These are phyloP conservation scores for Caenorhabditis zanzibari DNA, from an alignment of 2,888 invertebrate species.

Conservation along the genomic window DNA sequence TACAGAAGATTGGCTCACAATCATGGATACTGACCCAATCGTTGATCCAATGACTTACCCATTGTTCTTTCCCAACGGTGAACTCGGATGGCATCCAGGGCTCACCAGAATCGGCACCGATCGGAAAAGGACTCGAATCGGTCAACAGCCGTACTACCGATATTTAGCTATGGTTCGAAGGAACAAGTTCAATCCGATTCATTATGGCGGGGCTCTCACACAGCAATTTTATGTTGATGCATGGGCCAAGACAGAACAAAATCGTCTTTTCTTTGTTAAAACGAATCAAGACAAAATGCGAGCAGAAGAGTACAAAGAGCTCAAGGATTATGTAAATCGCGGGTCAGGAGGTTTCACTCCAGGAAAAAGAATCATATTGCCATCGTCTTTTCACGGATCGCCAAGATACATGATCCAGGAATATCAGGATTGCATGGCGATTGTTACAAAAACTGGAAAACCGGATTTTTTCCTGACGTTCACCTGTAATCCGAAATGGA, in stretches of 20 bases:
- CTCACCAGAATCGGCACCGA: not conserved
- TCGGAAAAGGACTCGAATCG: not conserved
- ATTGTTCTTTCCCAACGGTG: constrained; percentile 81
- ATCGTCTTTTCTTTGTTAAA: constrained; percentile 80
- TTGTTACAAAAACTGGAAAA: constrained; percentile 75
- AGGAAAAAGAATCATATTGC: constrained; percentile 76
- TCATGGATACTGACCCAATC: constrained; percentile 80
- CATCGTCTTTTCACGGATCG: constrained; percentile 80
- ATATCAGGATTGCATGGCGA: constrained; percentile 73
- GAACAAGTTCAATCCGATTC: constrained; percentile 76
- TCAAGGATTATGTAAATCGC: constrained; percentile 70
- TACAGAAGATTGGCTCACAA: constrained; percentile 72
- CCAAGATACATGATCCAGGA: constrained; percentile 82
- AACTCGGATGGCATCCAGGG: constrained; percentile 69
- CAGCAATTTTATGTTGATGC: constrained; percentile 83
- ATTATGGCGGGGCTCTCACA: constrained; percentile 77
- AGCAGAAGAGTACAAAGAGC: constrained; percentile 75
- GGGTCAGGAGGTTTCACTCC: not conserved
- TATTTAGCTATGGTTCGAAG: not conserved
- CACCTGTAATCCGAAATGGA: constrained; percentile 83
- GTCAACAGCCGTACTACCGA: constrained; percentile 17
- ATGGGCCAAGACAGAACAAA: constrained; percentile 78
- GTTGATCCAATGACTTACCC: constrained; percentile 84
- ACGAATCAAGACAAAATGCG: constrained; percentile 81
- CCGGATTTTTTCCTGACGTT: constrained; percentile 60